These are phyloP conservation scores for Salticus scenicus DNA, from an alignment of 2,888 invertebrate species.

Conservation along the genomic window DNA sequence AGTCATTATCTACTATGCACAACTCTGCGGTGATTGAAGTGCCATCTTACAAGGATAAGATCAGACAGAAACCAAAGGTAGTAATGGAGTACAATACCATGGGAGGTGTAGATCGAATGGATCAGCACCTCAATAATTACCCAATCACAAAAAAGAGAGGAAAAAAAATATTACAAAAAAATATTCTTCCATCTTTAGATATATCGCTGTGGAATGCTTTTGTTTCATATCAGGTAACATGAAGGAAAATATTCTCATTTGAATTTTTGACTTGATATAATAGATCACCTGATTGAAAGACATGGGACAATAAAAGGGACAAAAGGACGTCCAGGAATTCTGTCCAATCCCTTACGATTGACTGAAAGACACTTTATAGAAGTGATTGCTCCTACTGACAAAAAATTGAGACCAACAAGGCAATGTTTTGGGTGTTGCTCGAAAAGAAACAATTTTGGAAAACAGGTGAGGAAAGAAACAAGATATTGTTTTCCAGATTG, in stretches of 20 bases:
- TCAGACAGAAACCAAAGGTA: slow-evolving; percentile 13
- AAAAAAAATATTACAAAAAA: no score
- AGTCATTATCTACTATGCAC: slow-evolving; percentile 33
- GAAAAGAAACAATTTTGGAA: slow-evolving; percentile 7
- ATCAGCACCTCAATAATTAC: slow-evolving; percentile 33
- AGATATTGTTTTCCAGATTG: slow-evolving; percentile 1
- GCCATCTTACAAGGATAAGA: not conserved
- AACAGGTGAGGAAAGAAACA: slow-evolving; percentile 11
- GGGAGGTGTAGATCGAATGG: slow-evolving; percentile 20
- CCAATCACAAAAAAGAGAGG: slow-evolving; percentile 17
- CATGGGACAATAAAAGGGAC: no score
- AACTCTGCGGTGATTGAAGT: slow-evolving; percentile 26
- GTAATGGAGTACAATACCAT: slow-evolving; percentile 16
- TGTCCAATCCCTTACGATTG: no score
- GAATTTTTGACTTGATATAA: not conserved
- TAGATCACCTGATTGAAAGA: no score
- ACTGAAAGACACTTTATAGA: no score
- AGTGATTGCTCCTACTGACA: no score
- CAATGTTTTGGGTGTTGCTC: slow-evolving; percentile 2
- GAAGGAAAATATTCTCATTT: slow-evolving; percentile 20
- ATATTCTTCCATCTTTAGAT: no score
- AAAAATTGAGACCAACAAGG: no score
- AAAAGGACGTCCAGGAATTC: no score
- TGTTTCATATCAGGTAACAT: no score
- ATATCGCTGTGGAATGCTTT: no score